phyloP scores from a whole-genome alignment of 2,113 vertebrate genomes.

The Choloepus hoffmanni region DNA sequence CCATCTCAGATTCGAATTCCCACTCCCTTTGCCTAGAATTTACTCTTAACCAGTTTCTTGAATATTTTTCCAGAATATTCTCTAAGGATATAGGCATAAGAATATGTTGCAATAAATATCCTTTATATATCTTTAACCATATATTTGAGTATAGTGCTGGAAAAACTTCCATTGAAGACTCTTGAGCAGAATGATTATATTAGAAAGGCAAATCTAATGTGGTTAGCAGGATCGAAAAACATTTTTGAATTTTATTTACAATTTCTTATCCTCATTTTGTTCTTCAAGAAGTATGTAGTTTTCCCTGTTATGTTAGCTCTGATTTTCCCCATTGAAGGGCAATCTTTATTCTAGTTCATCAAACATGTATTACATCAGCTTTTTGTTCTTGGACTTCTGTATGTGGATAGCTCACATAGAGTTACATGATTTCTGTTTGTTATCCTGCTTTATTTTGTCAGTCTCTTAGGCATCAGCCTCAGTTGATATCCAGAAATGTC shows the following conservation, averaged over 20 bases:
- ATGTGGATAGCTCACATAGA: not conserved
- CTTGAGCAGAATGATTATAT: slow-evolving; percentile 4
- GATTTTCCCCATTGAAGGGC: not conserved
- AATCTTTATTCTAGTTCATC: slow-evolving; percentile 7
- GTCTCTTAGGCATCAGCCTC: not conserved
- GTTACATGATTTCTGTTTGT: not conserved
- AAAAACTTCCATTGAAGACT: slow-evolving; percentile 36
- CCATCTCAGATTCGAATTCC: not conserved
- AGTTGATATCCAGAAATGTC: not conserved
- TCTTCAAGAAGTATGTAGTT: not conserved
- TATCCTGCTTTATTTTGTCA: slow-evolving; percentile 21
- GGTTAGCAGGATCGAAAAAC: not conserved
- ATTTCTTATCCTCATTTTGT: not conserved
- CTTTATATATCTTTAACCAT: not conserved
- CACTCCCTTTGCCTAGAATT: not conserved
- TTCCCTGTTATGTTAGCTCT: not conserved
- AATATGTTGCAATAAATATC: not conserved
- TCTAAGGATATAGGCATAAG: not conserved
- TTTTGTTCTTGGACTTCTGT: not conserved
- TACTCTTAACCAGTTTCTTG: not conserved
- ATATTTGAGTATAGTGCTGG: not conserved
- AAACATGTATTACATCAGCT: not conserved
- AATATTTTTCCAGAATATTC: slow-evolving; percentile 40
- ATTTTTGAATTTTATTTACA: not conserved
- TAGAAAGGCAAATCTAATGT: not conserved